phyloP scores from a whole-genome alignment of 2,113 vertebrate genomes.

The Mirza zaza region DNA sequence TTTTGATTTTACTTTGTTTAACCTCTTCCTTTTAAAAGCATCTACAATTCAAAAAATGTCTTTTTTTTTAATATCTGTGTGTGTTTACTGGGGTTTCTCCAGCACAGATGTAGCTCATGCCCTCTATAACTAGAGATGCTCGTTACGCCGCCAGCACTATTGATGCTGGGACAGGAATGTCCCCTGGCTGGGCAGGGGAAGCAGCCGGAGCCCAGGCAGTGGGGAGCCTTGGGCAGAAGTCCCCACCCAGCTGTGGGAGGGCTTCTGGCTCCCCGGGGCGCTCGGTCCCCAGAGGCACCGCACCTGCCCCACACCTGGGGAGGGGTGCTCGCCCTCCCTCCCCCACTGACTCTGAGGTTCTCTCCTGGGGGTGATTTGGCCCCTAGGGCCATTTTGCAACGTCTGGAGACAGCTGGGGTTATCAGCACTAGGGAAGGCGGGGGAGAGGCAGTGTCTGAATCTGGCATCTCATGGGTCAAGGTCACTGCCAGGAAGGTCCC shows the following conservation, averaged over 20 bases:
- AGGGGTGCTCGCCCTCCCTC: fast-evolving
- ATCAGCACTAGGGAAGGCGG: fast-evolving
- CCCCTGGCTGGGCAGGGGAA: not conserved
- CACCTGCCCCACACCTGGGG: fast-evolving
- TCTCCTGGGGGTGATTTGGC: fast-evolving
- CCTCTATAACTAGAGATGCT: not conserved
- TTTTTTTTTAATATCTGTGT: not conserved
- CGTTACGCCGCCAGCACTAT: not conserved
- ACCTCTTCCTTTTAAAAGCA: not conserved
- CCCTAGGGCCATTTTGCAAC: fast-evolving
- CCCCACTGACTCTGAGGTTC: not conserved
- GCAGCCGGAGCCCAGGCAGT: fast-evolving
- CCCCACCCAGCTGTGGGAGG: fast-evolving
- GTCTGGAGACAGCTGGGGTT: too few species aligned
- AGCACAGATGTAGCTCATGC: fast-evolving
- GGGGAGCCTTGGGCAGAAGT: not conserved
- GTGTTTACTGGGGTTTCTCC: not conserved
- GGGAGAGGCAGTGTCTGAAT: not conserved
- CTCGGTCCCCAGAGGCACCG: fast-evolving
- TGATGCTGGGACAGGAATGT: not conserved
- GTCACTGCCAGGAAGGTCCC: not conserved
- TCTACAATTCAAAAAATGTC: not conserved
- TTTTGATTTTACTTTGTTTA: not conserved
- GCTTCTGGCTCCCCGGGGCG: not conserved
- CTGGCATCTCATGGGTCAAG: not conserved